Conservation (phyloP, 2,797 vertebrate species). For the Syncerus caffer region DNA sequence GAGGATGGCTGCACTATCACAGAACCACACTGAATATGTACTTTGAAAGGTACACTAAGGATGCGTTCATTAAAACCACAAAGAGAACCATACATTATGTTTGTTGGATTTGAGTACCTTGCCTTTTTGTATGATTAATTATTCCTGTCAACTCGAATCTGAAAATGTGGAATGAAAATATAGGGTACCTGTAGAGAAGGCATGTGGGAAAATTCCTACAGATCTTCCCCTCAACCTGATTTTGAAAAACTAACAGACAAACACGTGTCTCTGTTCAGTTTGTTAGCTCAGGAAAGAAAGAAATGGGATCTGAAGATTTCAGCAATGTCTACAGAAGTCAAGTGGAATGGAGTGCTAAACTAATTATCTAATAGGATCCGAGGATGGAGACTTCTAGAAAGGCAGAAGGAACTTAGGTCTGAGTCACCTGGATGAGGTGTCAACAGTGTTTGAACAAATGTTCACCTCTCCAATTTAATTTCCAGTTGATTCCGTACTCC, state of each 20-base stretch:
- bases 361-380: not conserved
- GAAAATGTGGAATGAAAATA: constrained; percentile 14
- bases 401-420: not conserved
- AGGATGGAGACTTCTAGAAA: not conserved
- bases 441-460: not conserved
- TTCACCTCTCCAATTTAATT: not conserved
- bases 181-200: not conserved
- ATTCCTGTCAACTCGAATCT: not conserved
- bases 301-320: not conserved
- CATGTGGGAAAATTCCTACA: not conserved
- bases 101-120: constrained; percentile 38
- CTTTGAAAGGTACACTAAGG: constrained; percentile 61
- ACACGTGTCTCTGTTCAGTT: not conserved
- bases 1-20: constrained; percentile 56
- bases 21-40: constrained; percentile 48
- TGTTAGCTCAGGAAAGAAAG: not conserved
- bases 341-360: not conserved
- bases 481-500: not conserved
- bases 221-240: not conserved
- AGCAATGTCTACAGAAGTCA: not conserved
- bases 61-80: constrained; percentile 59
- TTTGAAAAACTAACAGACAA: constrained; percentile 6
- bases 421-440: not conserved
- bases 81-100: constrained; percentile 55
- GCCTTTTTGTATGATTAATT: constrained; percentile 41